Evolutionary conservation across 2,888 invertebrate species (phyloP), one percentile per base, ranked within the genome.

Genomic region (Drosophila longiperda): DNA sequence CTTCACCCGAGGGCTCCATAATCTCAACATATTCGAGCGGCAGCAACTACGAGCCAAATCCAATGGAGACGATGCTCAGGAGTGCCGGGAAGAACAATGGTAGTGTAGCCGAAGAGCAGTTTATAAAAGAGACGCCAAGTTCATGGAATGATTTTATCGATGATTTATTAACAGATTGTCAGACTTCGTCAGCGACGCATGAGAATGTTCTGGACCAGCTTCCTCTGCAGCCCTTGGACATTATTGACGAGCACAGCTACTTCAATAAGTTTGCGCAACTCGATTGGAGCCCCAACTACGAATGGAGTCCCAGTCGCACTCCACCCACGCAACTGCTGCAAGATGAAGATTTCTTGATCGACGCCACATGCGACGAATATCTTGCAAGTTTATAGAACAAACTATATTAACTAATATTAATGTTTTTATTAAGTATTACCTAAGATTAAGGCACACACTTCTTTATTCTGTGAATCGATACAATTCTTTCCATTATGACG

Each of bases 281-380:
- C 17, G 95, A 95, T 83, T 95, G 94, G 84, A 95, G 95, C 87
- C 91, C 94, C 2, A 92, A 91, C 36, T 95, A 95, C 80, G 94
- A 94, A 83, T 93, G 93, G 66, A 94, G 94, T 73, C 93, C 94
- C 0, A 83, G 83, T 53, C 78, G 73, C 26, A 77, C 85, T 9
- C 87, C 89, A 23, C 89, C 90, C 1, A 69, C 87, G 11, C 83
- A 91, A 53, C 69, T 91, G 55, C 79, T 91, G 20, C 81, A 84
- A 32, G 77, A 81, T 17, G 80, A 86, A 17, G 59, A 66, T 38
- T 59, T 81, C 49, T 53, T 70, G 33, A 49, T 57, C 23, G 48
- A 36, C 33, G 45, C 15, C 8, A 26, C 60, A 20, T 45, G 32
- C 45, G 20, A 58, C 55, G 48, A 52, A 54, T 63, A 38, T 40